Evolutionary conservation across 1,140 invertebrate species (phyloP).

Genomic region (Cotesia glomerata): DNA sequence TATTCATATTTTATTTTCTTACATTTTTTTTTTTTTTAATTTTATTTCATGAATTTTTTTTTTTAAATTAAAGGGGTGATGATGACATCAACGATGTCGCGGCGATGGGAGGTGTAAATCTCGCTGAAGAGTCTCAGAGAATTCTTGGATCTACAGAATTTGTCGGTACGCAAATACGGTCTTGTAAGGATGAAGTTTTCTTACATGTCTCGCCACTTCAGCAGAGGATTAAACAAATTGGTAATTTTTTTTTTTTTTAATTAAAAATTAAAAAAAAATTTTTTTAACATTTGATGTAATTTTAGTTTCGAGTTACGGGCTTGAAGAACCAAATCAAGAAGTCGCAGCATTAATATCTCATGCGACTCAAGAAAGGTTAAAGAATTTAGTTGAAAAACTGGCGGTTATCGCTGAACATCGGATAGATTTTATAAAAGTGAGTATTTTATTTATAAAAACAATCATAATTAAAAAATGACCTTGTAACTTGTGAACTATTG

Average conservation of each 20-base stretch:
- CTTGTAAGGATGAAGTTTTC: conserved; percentile 94
- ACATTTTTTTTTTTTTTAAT: conserved; percentile 1
- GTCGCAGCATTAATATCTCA: conserved; percentile 92
- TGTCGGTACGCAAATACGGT: conserved; percentile 94
- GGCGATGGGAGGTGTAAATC: conserved; percentile 98
- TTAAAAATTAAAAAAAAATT: conserved; percentile 1
- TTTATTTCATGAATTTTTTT: conserved; percentile 6
- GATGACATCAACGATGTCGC: conserved; percentile 99
- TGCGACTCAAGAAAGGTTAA: conserved; percentile 92
- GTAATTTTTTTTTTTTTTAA: conserved; percentile 53
- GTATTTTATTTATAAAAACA: conserved; percentile 15
- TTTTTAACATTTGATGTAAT: conserved; percentile 36
- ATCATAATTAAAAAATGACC: too few species aligned
- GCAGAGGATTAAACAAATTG: conserved; percentile 77
- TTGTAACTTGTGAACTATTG: too few species aligned
- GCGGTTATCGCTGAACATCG: conserved; percentile 94
- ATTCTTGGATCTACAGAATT: conserved; percentile 94
- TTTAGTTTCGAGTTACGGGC: conserved; percentile 75
- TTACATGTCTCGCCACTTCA: conserved; percentile 80
- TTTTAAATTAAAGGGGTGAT: conserved; percentile 69
- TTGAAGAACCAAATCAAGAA: conserved; percentile 88
- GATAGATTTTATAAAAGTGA: conserved; percentile 86
- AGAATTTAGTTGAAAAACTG: conserved; percentile 91
- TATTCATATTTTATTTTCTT: neutral
- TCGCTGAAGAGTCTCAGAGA: conserved; percentile 93